These are phyloP conservation scores for Sebastes wilsoni DNA, from an alignment of 2,797 vertebrate genomes.

Conservation along the genomic window DNA sequence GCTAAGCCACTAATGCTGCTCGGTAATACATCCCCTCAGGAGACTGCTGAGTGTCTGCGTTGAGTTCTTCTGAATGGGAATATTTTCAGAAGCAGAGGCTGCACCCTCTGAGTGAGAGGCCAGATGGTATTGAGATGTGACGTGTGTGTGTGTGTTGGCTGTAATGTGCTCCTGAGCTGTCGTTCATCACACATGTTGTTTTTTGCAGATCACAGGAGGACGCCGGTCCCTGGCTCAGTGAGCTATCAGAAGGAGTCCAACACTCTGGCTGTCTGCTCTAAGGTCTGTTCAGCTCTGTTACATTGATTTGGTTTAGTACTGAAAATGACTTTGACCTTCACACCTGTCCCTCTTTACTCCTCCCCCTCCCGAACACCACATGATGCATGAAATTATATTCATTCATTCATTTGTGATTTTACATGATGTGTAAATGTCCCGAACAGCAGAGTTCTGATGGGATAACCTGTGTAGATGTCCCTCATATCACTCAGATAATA, in stretches of 20 bases:
- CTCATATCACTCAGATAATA: too few species aligned
- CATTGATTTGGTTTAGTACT: not conserved
- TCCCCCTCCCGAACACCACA: not conserved
- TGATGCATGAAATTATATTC: not conserved
- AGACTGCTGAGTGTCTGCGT: not conserved
- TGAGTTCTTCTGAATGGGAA: too few species aligned
- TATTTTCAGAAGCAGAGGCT: not conserved
- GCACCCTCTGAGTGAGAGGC: not conserved
- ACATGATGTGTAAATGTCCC: not conserved
- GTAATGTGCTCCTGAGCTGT: not conserved
- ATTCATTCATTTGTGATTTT: not conserved
- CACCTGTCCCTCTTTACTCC: not conserved
- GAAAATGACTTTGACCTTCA: not conserved
- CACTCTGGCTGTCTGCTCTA: constrained; percentile 86
- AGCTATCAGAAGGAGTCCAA: constrained; percentile 84
- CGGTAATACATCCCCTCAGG: not conserved
- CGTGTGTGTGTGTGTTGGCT: not conserved
- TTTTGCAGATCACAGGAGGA: constrained; percentile 53
- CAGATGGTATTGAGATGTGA: not conserved
- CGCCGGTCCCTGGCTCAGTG: constrained; percentile 84
- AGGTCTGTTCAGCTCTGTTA: constrained; percentile 79
- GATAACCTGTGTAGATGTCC: too few species aligned
- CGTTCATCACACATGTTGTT: not conserved
- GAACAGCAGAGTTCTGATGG: too few species aligned
- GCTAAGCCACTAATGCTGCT: not conserved